Conservation (phyloP, 2,888 invertebrate species). For the Harpagoxenus sublaevis region DNA sequence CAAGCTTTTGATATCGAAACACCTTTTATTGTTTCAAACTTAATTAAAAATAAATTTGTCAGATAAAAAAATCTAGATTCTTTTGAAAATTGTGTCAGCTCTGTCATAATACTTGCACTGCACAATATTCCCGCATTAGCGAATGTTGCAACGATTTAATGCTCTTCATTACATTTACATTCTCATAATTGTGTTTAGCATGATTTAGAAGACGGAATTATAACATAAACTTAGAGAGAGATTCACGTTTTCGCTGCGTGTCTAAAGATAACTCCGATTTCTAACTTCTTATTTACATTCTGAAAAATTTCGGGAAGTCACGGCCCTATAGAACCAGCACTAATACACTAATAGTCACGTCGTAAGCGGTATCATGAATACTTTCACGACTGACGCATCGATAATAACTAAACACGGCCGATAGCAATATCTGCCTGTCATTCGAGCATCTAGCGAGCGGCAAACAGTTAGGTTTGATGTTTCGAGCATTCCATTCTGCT, state of each 20-base stretch:
- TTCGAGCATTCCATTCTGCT: slow-evolving; percentile 7
- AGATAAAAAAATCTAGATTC: not conserved
- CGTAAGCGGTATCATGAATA: not conserved
- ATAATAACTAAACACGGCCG: not conserved
- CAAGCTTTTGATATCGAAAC: not conserved
- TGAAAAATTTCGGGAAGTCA: not conserved
- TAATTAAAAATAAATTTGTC: not conserved
- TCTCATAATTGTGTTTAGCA: not conserved
- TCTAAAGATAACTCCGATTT: not conserved
- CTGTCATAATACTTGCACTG: not conserved
- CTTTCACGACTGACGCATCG: slow-evolving; percentile 16
- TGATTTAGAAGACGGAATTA: not conserved
- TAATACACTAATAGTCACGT: not conserved
- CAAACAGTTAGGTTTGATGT: slow-evolving; percentile 31
- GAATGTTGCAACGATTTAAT: not conserved
- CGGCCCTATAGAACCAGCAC: not conserved
- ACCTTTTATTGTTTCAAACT: not conserved
- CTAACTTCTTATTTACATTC: not conserved
- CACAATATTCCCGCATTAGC: not conserved
- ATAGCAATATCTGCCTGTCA: slow-evolving; percentile 30
- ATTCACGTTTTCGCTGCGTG: not conserved
- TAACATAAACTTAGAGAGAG: not conserved
- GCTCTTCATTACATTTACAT: not conserved
- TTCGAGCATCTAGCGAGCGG: not conserved
- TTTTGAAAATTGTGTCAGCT: not conserved